Conservation (phyloP, 1,140 invertebrate genomes). For the Bactericera cockerelli region DNA sequence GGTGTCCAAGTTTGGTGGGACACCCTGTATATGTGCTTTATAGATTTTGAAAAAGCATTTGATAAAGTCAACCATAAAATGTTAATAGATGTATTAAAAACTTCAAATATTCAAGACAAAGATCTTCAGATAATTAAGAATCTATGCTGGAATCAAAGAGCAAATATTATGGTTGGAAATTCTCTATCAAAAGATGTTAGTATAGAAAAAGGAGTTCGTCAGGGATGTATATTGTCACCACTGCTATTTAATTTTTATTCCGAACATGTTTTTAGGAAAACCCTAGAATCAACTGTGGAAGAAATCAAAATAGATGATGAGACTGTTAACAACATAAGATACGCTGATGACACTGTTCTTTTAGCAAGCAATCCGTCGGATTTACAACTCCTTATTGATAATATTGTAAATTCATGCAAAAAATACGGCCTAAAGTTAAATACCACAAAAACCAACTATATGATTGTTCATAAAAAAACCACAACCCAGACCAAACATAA, state of each 20-base stretch:
- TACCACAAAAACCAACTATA: not conserved
- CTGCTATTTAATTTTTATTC: constrained; percentile 26
- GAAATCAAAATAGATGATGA: constrained; percentile 11
- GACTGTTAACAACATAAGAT: constrained; percentile 14
- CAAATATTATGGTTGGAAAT: not conserved
- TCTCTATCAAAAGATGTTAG: not conserved
- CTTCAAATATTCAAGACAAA: not conserved
- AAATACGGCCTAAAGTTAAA: not conserved
- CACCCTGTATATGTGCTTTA: not conserved
- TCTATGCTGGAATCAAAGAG: not conserved
- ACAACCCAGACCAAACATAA: not conserved
- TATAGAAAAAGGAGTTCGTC: constrained; percentile 19
- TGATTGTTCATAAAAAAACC: not conserved
- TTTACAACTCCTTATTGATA: not conserved
- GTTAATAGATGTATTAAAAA: constrained; percentile 15
- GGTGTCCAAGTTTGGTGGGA: too few species aligned
- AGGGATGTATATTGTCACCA: constrained; percentile 25
- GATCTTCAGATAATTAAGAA: constrained; percentile 3
- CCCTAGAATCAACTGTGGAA: constrained; percentile 12
- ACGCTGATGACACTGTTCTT: constrained; percentile 18
- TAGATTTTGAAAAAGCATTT: constrained; percentile 20
- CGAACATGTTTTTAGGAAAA: constrained; percentile 15
- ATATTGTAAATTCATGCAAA: not conserved
- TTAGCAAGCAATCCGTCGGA: not conserved
- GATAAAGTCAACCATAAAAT: constrained; percentile 16